Evolutionary conservation across 1,140 invertebrate species (phyloP), one percentile per base, ranked within the genome.

Genomic region (Calephelis virginiensis): DNA sequence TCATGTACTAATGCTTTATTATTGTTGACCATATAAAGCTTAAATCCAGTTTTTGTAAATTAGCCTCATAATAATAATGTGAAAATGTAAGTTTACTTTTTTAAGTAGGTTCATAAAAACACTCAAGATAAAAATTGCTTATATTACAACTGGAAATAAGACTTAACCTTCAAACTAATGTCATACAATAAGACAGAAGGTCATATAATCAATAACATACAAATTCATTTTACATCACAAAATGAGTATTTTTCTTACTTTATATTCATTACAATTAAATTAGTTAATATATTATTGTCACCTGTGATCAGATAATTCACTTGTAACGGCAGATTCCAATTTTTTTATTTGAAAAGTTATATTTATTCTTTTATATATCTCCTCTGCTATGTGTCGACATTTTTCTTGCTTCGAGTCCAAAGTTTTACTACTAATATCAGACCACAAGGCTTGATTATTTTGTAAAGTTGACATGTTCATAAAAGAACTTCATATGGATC

Each of bases 311-410:
- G 85, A 86, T 0, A 82, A 8, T 48, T 91, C 86, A 78, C 86
- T 89, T 40, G 83, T 81, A 7, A 70, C 66, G 0, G 66, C 76
- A 38, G 77, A 77, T 64, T 88, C 85, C 12, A 89, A 66, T 69
- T 89, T 85, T 67, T 91, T 91, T 9, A 91, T 89, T 74, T 88
- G 77, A 78, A 91, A 91, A 1, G 89, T 91, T 64, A 91, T 87
- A 72, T 91, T 85, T 53, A 91, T 91, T 63, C 89, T 81, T 59
- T 91, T 91, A 63, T 91, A 91, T 69, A 91, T 91, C 66, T 91
- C 89, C 59, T 89, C 86, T 8, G 89, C 83, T 8, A 91, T 91
- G 70, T 91, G 83, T 12, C 78, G 76, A 77, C 89, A 91, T 77
- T 91, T 91, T 68, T 91, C 86, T 50, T 89, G 85, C 59, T 83